Conservation (phyloP, 2,888 invertebrate species). For the Pseudococcus viburni region DNA sequence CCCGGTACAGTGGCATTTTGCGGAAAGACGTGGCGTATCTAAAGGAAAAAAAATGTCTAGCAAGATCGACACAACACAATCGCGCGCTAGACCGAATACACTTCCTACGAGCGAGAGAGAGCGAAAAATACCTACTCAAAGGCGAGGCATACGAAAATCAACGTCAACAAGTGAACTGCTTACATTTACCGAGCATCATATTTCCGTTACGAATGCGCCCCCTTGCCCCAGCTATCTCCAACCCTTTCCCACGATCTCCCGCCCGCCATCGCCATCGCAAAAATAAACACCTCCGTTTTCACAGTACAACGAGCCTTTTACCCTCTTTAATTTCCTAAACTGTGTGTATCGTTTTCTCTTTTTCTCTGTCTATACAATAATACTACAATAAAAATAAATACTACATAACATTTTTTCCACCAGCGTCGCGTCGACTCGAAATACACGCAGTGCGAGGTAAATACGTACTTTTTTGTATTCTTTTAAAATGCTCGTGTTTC, state of each 20-base stretch:
- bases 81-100: background rate
- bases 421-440: background rate
- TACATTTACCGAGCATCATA: conserved; percentile 29
- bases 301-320: background rate
- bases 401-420: background rate
- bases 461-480: background rate
- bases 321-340: conserved; percentile 11
- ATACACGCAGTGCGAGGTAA: background rate
- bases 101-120: background rate
- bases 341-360: background rate
- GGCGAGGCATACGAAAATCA: conserved; percentile 16
- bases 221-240: background rate
- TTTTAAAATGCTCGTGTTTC: background rate
- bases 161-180: conserved; percentile 46
- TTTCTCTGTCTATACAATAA: too few relatives aligned
- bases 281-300: conserved; percentile 28
- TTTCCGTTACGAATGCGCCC: conserved; percentile 45
- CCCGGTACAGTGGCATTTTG: background rate
- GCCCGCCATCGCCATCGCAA: background rate
- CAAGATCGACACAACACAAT: background rate
- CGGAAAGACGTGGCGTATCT: background rate
- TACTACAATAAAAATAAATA: background rate
- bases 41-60: conserved; percentile 25
- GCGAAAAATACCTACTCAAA: conserved; percentile 20
- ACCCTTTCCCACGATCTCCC: background rate